Base-by-base conservation (phyloP, 2,888 invertebrate species). In the Trichacis sp. region DNA sequence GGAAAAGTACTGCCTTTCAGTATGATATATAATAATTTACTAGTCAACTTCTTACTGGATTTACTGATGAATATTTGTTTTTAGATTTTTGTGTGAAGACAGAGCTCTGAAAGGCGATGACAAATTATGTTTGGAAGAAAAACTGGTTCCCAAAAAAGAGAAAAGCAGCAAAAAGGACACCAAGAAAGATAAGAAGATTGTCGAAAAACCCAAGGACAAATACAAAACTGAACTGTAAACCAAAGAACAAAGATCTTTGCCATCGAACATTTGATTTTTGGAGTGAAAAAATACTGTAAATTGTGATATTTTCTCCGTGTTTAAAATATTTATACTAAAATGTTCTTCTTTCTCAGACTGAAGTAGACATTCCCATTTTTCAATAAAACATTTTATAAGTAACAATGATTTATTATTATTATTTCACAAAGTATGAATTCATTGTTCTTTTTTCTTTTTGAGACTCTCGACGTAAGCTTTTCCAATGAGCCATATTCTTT, bases 41-140 rank as follows among this genome's bases (percentile, higher is more conserved):
- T n/a, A n/a, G n/a, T n/a, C n/a, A n/a, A n/a, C n/a, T n/a, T n/a
- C n/a, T n/a, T 29, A 30, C 33, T 40, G 36, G 8, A 40, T 8
- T 49, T 15, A 53, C 50, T 24, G 3, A 24, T 24, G 8, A 24
- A 24, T 38, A 42, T 29, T 36, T 47, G 9, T 36, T 50, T 70
- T 18, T 20, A 87, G 90, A 52, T 93, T 91, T 83, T 85, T 97
- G 38, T 97, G 97, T 82, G 89, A 89, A 30, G 90, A 95, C 53
- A 86, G 90, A 79, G 92, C 90, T 40, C 86, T 96, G 8, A 88
- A 88, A 70, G 88, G 86, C 11, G 91, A 95, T 79, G 91, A 95
- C 80, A 87, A 88, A 68, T 88, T 88, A 0, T 92, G 94, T 78
- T 86, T 95, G 24, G 85, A 88, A 71, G 91, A 92, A 78, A 82